phyloP scores from a whole-genome alignment of 2,888 invertebrate genomes.

The Amiota communis region DNA sequence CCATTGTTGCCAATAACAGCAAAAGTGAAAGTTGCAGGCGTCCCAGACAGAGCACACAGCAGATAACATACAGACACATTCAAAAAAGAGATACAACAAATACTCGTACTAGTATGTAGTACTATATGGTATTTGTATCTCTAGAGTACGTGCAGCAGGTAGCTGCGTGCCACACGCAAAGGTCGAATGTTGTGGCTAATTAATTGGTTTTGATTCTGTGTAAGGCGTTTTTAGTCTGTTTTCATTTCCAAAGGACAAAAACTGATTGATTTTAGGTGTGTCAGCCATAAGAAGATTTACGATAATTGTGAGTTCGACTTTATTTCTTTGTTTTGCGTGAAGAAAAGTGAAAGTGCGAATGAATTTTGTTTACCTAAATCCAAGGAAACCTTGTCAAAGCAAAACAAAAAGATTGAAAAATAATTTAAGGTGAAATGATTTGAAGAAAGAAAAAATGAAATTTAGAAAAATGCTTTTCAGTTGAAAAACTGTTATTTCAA shows the following conservation, averaged over 20 bases:
- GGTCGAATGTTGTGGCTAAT: neutral
- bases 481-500: too few species aligned
- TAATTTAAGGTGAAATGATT: too few species aligned
- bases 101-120: too few species aligned
- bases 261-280: constrained; percentile 1
- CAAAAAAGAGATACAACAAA: too few species aligned
- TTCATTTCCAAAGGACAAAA: constrained; percentile 56
- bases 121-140: too few species aligned
- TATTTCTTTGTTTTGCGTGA: neutral
- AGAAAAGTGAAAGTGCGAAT: constrained; percentile 8
- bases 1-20: neutral
- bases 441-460: too few species aligned
- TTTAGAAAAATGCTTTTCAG: too few species aligned
- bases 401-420: too few species aligned
- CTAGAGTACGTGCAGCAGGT: constrained; percentile 3
- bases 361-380: too few species aligned
- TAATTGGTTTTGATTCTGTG: constrained; percentile 35
- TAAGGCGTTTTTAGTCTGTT: constrained; percentile 47
- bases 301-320: constrained; percentile 7
- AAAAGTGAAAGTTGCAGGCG: constrained; percentile 21
- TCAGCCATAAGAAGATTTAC: neutral
- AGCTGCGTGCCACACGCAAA: neutral
- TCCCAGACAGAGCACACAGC: too few species aligned
- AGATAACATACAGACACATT: too few species aligned
- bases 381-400: too few species aligned